These are phyloP conservation scores for Gymnodraco acuticeps DNA, from an alignment of 2,797 vertebrate genomes.

Conservation along the genomic window DNA sequence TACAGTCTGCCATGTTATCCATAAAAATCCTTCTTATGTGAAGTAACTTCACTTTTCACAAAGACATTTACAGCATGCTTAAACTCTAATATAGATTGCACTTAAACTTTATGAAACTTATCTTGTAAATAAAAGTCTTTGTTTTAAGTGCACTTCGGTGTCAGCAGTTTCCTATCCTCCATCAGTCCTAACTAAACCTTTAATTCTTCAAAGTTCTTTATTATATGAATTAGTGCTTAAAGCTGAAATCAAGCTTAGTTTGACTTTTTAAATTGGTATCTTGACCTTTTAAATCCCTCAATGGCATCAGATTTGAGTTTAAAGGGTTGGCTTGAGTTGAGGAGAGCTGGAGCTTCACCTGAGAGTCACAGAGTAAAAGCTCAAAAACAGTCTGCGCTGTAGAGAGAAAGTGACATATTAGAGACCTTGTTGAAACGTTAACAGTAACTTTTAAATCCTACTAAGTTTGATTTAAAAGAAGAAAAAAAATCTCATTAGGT, in stretches of 20 bases:
- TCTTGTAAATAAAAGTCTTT: conserved; percentile 38
- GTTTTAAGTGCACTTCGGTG: conserved; percentile 15
- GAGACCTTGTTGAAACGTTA: conserved; percentile 29
- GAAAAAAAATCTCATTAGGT: background rate
- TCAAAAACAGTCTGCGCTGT: conserved; percentile 28
- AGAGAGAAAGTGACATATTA: conserved; percentile 21
- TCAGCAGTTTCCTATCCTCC: conserved; percentile 66
- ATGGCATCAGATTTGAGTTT: conserved; percentile 66
- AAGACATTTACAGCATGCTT: background rate
- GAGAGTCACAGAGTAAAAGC: conserved; percentile 23
- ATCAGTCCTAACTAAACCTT: conserved; percentile 63
- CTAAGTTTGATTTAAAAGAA: conserved; percentile 8
- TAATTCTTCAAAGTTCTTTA: conserved; percentile 66
- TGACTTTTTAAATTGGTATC: conserved; percentile 63
- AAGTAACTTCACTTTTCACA: background rate
- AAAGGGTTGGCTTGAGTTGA: conserved; percentile 42
- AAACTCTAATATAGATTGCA: background rate
- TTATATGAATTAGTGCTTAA: conserved; percentile 65
- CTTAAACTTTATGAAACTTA: background rate
- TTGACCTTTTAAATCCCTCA: conserved; percentile 70
- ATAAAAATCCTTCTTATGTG: background rate
- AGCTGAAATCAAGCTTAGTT: conserved; percentile 69
- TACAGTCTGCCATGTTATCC: background rate
- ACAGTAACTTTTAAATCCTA: conserved; percentile 56
- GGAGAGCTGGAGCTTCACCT: conserved; percentile 36